These are phyloP conservation scores for Wiebesia pumilae DNA, from an alignment of 1,140 invertebrate species.

Conservation along the genomic window DNA sequence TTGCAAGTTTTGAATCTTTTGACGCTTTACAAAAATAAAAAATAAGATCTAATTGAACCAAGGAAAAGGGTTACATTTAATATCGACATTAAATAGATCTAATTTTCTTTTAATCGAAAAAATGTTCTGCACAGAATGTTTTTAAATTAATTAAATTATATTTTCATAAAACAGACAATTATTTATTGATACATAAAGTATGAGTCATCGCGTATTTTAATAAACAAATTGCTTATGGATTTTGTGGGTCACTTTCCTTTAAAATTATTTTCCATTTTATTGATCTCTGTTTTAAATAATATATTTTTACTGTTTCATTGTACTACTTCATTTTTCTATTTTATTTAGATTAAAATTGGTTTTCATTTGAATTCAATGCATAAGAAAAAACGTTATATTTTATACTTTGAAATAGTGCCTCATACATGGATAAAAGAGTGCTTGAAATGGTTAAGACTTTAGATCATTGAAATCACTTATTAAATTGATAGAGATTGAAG, in stretches of 20 bases:
- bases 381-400: conserved; percentile 37
- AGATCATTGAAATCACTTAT: conserved; percentile 53
- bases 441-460: conserved; percentile 6
- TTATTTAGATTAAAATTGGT: conserved; percentile 4
- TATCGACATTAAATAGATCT: not conserved
- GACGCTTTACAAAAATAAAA: conserved; percentile 10
- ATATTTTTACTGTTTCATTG: too few species aligned
- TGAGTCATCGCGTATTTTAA: too few species aligned
- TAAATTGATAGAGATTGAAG: conserved; percentile 52
- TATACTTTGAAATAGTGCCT: not conserved
- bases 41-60: too few species aligned
- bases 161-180: too few species aligned
- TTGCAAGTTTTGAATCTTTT: conserved; percentile 1
- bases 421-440: not conserved
- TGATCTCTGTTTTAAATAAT: too few species aligned
- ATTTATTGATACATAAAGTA: too few species aligned
- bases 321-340: too few species aligned
- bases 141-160: too few species aligned
- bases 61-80: not conserved
- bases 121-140: not conserved
- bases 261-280: too few species aligned
- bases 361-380: conserved; percentile 27
- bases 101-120: not conserved
- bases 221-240: too few species aligned
- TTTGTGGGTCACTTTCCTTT: too few species aligned